phyloP scores from a whole-genome alignment of 2,797 vertebrate genomes.

The Megaceryle alcyon region DNA sequence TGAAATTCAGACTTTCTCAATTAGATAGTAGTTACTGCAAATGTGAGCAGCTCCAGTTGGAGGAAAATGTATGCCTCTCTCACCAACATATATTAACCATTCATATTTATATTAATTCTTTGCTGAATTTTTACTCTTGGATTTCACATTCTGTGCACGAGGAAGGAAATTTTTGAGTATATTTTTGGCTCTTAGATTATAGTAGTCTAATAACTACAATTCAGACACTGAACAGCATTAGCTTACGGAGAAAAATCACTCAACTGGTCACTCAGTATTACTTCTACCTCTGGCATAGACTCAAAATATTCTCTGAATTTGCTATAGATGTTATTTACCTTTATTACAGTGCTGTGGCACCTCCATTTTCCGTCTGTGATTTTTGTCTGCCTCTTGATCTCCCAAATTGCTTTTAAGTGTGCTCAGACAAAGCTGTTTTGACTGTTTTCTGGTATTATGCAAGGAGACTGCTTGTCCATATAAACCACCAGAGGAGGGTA shows the following conservation, averaged over 20 bases:
- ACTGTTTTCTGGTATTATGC: neutral
- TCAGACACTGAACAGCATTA: neutral
- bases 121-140: neutral
- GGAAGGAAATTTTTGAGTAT: neutral
- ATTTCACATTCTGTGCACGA: neutral
- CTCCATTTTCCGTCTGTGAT: neutral
- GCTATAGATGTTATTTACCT: neutral
- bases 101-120: neutral
- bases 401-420: neutral
- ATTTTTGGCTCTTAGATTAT: neutral
- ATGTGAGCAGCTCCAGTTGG: neutral
- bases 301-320: conserved; percentile 14
- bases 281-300: neutral
- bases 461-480: neutral
- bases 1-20: conserved; percentile 37
- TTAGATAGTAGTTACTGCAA: conserved; percentile 10
- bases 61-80: neutral
- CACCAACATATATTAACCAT: neutral
- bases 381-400: conserved; percentile 15
- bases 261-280: neutral
- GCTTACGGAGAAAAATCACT: conserved; percentile 21
- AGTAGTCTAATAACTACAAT: neutral
- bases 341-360: neutral
- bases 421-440: neutral
- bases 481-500: neutral